A percentile compares a stretch with the other conserved stretches of the same genome.
phyloP scores from a whole-genome alignment of 2,888 invertebrate species.

The Criorhina ranunculi region DNA sequence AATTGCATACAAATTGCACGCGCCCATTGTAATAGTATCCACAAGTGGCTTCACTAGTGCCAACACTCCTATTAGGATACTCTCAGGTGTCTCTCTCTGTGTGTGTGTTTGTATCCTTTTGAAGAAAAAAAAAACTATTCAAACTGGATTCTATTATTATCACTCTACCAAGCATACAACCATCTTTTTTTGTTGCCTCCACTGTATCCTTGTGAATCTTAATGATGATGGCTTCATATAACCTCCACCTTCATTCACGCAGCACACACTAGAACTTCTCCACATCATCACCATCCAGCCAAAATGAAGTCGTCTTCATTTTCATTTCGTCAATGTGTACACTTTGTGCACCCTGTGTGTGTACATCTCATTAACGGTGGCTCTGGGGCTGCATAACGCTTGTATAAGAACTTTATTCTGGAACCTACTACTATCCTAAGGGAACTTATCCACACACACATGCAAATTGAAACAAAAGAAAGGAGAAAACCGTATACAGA shows the following conservation, averaged over 20 bases:
- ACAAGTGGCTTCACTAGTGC: slow-evolving; percentile 70
- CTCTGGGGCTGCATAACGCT: slow-evolving; percentile 59
- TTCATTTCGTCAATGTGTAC: slow-evolving; percentile 30
- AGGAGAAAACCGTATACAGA: background rate
- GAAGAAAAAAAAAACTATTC: slow-evolving; percentile 41
- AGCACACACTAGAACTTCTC: background rate
- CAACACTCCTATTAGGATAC: slow-evolving; percentile 50
- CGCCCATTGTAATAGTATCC: slow-evolving; percentile 62
- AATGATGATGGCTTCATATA: slow-evolving; percentile 64
- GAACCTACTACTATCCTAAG: too few species aligned
- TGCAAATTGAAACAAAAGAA: slow-evolving; percentile 19
- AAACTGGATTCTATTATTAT: slow-evolving; percentile 62
- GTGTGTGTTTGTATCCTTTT: slow-evolving; percentile 50
- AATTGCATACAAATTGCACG: slow-evolving; percentile 71
- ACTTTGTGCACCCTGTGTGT: slow-evolving; percentile 46
- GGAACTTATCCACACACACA: slow-evolving; percentile 46
- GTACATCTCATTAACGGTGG: slow-evolving; percentile 74
- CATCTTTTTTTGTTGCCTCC: slow-evolving; percentile 15
- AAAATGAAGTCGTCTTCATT: slow-evolving; percentile 65
- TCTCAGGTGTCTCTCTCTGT: slow-evolving; percentile 18
- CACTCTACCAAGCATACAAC: slow-evolving; percentile 40
- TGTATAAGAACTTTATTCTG: slow-evolving; percentile 16
- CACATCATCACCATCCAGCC: slow-evolving; percentile 33
- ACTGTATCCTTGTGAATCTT: slow-evolving; percentile 59
- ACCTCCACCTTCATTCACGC: background rate